Base-by-base conservation (phyloP, 1,140 invertebrate species). In the Ctenoplectra terminalis region DNA sequence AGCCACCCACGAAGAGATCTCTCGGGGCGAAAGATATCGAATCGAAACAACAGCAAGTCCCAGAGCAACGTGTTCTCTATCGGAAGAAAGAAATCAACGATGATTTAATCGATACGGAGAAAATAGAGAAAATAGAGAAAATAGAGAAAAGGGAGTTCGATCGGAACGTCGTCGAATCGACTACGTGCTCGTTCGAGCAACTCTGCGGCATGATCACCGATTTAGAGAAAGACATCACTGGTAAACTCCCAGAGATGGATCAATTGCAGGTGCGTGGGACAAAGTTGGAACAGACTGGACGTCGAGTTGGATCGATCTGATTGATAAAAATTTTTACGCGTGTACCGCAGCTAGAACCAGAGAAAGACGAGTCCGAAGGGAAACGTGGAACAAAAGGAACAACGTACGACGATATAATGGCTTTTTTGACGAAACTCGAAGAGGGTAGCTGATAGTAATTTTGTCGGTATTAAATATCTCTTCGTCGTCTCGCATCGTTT, bases 381-480 rank as follows among this genome's bases (percentile, higher is more conserved):
- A 73, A 54, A 48, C 81, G 83, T 43, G 60, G 37, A 6, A 11
- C 73, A 0, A 85, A 58, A 34, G 75, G 74, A 17, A 90, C 91
- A 0, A 90, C 90, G n/a, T 93, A 92, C 63, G 90, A 93, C 6
- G 91, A 92, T 40, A 91, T 93, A 52, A 92, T 93, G 90, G 87
- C 85, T 9, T 92, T 92, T 46, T 78, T 93, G 26, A 84, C 82
- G 43, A 90, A 85, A 9, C 58, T 92, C 23, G 90, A 92, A 72
- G 83, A 87, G 8, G 85, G 85, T 87, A 87, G 43, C 67, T 54
- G 31, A n/a, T 3, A 63, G 15, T 61, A 72, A 61, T 73, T 61
- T 50, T 7, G 2, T 46, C 9, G 2, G n/a, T 72, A 50, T 40
- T 43, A 26, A 54, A 26, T n/a, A 4, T 78, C 17, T 17, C 6